Evolutionary conservation across 2,888 invertebrate species (phyloP), one percentile per base, ranked within the genome.

Genomic region (Rhorus exstirpatorius): DNA sequence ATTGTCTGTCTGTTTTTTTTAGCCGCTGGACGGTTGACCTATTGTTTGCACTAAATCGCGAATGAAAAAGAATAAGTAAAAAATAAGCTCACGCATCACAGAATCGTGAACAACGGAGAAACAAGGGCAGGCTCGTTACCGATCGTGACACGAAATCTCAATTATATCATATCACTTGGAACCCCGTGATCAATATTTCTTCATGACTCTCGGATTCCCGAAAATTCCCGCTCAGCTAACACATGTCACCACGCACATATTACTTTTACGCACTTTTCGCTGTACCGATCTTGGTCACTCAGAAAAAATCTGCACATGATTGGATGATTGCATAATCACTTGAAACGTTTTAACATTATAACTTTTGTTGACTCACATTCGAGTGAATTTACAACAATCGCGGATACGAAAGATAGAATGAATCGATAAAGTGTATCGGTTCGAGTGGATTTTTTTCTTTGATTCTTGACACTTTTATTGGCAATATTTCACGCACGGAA

Each of bases 191-290:
- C 31, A n/a, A 26, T 60, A 41, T 49, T 35, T 49, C 12, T 8
- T 24, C 63, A 12, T 17, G 6, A 14, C 19, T 14, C 8, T 41
- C n/a, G 26, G n/a, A 55, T 35, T 24, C 17, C 6, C 35, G 35
- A 58, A 12, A 76, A 67, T 76, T 14, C 3, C 14, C 24, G 10
- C 14, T 12, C 10, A 67, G 35, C 31, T 44, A 14, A n/a, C 17
- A 51, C 74, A 74, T 68, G 17, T 26, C 44, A 46, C 41, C n/a
- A 6, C 1, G 21, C 63, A 17, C 17, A 41, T 55, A 41, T 24
- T n/a, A 31, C 17, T 44, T 70, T 44, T 4, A 63, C 21, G 19
- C 74, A 74, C 51, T 74, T 51, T 51, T 38, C 38, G 24, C 51
- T 17, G 17, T 8, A 17, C 4, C 8, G 51, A 51, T 14, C 7